Evolutionary conservation across 2,888 invertebrate species (phyloP), one percentile per base, ranked within the genome.

Genomic region (Drosophila eohydei): DNA sequence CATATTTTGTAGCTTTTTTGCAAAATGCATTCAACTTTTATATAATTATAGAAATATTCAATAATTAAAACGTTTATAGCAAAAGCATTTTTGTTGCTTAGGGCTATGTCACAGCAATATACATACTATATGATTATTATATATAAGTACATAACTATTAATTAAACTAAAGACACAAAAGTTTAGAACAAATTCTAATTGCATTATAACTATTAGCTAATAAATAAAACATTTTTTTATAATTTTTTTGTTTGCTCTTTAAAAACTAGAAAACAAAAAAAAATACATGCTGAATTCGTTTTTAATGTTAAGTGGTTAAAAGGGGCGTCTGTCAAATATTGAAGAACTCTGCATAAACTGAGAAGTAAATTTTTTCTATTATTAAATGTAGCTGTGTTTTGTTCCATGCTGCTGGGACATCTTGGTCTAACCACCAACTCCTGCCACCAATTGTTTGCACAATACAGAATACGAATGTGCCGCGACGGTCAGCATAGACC

Each of bases 151-250:
- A 54, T 63, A 59, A 70, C 30, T 79, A 74, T 51, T 62, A 75
- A 74, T 79, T 71, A 74, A 74, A 74, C 65, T 61, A 71, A 82
- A 63, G 55, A 69, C 41, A 61, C 66, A 55, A 41, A 61, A 61
- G 63, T 88, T 74, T 84, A 84, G 87, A 89, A 77, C 74, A 76
- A 84, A 84, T 87, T 84, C 63, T 68, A 88, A 78, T 81, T 73
- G 69, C 81, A 86, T 88, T 74, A 71, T 68, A 55, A 70, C 57
- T 80, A 74, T 78, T 86, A 89, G 79, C 78, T 62, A 88, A 84
- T 88, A 88, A 88, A 88, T 55, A 64, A 71, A 56, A 71, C 56
- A 85, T 66, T 75, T 78, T 40, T 71, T 83, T 83, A 72, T 82
- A 36, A 61, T 80, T 78, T 78, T 56, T 68, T 80, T 65, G 51